Evolutionary conservation across 1,140 invertebrate species (phyloP), one percentile per base, ranked within the genome.

Genomic region (Papilio aristodemus): DNA sequence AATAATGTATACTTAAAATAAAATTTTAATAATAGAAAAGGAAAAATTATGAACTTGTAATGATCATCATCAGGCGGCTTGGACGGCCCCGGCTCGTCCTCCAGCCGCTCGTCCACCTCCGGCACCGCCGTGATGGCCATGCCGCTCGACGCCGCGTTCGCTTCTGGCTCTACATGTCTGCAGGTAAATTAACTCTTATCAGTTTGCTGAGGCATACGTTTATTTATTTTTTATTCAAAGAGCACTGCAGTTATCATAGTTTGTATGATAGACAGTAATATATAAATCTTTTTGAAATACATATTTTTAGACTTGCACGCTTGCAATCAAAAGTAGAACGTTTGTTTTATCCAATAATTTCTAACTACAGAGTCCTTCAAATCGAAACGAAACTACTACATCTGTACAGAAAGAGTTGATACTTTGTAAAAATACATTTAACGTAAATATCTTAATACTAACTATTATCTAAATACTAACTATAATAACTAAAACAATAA

Each of bases 1-100:
- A n/a, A n/a, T n/a, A n/a, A n/a, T n/a, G n/a, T n/a, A n/a, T n/a
- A n/a, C n/a, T n/a, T n/a, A n/a, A n/a, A n/a, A n/a, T n/a, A n/a
- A n/a, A n/a, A n/a, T n/a, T n/a, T 32, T 32, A 32, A 32, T 3
- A 32, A 3, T 32, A 3, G 6, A 2, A 32, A 32, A 32, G 27
- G 2, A 32, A 32, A 32, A 38, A 66, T 10, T 69, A 64, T 75
- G n/a, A n/a, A 90, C 88, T 87, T 86, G 73, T 85, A 90, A 71
- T 90, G 85, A 41, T 87, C 88, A 25, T 89, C 87, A 1, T 89
- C 83, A 4, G 70, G 36, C 10, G 73, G 68, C 59, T 81, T 89
- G 7, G 86, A 89, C 5, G 88, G 83, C 1, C 88, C 86, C 0
- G 80, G 69, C 36, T 79, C 73, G 17, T 74, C 71, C 0, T 73